Base-by-base conservation (phyloP, 1,140 invertebrate species). In the Zophobas morio region DNA sequence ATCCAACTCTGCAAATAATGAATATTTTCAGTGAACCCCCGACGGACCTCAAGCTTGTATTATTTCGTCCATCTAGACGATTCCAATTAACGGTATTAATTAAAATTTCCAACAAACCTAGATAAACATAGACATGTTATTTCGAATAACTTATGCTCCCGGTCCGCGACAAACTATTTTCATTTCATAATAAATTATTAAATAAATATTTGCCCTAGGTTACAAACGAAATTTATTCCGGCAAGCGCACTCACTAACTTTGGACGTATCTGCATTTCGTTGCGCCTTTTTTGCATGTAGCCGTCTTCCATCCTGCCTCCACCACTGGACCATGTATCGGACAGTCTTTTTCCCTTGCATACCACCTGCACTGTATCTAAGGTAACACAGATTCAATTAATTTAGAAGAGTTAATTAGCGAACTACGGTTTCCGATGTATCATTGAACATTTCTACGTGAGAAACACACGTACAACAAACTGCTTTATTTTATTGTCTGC, bases 121-220 rank as follows among this genome's bases (percentile, higher is more conserved):
- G 72, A 78, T 71, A 78, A 78, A 78, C 72, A 78, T 63, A 70
- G 77, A 77, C 53, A 77, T 72, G 70, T 77, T 77, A 77, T 77
- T 77, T 77, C 76, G 70, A 63, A 73, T 77, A 77, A 60, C 53
- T 77, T 77, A 73, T 66, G 56, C 37, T 53, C 47, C 47, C 76
- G 70, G 57, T 75, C 42, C 66, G 49, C 70, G 75, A 75, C 71
- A 76, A 74, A 76, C 71, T 75, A 79, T 75, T 79, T 79, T 78
- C 78, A 56, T 79, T 79, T 72, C 78, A 76, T 79, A 76, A 76
- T 79, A 79, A 79, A 79, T 79, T 76, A 79, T 79, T 76, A 79
- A 70, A 79, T 74, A 79, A 79, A 79, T 76, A 79, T 79, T 79
- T 79, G 78, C 39, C 39, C 36, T 70, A 39, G 51, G 47, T 76